phyloP scores from a whole-genome alignment of 1,140 invertebrate species.

The Mylabris phalerata region DNA sequence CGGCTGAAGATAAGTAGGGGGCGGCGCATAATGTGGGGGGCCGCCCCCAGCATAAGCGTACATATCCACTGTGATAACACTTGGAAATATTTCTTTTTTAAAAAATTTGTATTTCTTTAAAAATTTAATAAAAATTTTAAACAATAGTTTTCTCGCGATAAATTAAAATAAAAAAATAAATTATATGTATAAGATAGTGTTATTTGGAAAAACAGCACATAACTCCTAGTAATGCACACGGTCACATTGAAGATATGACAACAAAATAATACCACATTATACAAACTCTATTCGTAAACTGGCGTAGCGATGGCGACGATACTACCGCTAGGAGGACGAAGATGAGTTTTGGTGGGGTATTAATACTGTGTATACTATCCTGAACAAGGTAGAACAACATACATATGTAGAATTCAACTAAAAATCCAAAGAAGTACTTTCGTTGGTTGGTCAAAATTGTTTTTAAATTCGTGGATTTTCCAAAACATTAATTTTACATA shows the following conservation, averaged over 20 bases:
- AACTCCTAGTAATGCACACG: no score
- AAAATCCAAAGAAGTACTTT: no score
- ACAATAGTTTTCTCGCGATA: background rate
- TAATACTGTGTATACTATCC: no score
- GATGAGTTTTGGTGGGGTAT: slow-evolving; percentile 13
- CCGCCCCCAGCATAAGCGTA: slow-evolving; percentile 49
- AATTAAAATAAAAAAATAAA: background rate
- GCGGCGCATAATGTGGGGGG: slow-evolving; percentile 49
- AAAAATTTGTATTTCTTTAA: background rate
- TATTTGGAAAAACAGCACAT: no score
- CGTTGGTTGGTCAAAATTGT: no score
- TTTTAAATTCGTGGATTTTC: no score
- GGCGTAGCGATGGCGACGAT: slow-evolving; percentile 10
- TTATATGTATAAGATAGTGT: no score
- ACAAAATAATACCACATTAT: no score
- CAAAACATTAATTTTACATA: no score
- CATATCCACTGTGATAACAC: slow-evolving; percentile 36
- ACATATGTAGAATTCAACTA: no score
- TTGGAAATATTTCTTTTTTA: background rate
- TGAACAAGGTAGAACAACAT: no score
- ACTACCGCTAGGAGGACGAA: slow-evolving; percentile 8
- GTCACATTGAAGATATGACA: no score
- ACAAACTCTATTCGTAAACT: slow-evolving; percentile 6
- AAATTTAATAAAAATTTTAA: background rate
- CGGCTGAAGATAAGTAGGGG: slow-evolving; percentile 45